Base-by-base conservation (phyloP, 2,113 vertebrate genomes). In the Podilymbus podiceps region DNA sequence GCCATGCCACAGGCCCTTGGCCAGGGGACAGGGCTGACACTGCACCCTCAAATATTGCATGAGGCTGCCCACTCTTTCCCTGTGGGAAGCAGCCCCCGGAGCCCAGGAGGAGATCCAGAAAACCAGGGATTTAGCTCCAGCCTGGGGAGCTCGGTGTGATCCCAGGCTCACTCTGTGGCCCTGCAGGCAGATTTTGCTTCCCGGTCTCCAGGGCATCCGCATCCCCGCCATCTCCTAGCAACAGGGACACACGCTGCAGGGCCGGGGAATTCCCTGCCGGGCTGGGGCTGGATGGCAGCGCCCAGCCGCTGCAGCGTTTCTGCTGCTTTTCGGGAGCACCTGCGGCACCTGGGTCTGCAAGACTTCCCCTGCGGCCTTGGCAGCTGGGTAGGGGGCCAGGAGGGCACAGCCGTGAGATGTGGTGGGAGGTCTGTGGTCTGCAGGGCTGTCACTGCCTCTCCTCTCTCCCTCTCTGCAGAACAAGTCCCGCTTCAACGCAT, bases 331-430 rank as follows among this genome's bases (percentile, higher is more conserved):
- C 58, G 86, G 79, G 85, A 98, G 72, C 97, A 98, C 52, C 95
- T 99, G 76, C 72, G 15, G 46, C 52, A 11, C n/a, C 86, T 99
- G 91, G 95, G 97, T 72, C 97, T 99, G 87, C 95, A 24, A 22
- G 98, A 98, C 46, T 99, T 99, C 89, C 99, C 99, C 11, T 98
- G 99, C 12, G 98, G 98, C 93, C 8, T 50, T 1, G 98, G 98
- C 77, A 98, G 98, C 96, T 98, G 99, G 99, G 99, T 99, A 98
- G 94, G 95, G 35, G 3, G 10, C 12, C 15, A 2, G 35, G 10
- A 12, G 58, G 59, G 2, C 52, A 23, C 59, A 49, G 30, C 64
- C 0, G 0, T 21, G 46, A 60, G 77, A 3, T 0, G 0, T 2
- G 35, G n/a, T 5, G 15, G 21, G 3, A 53, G 4, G 31, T 27